phyloP scores from a whole-genome alignment of 2,888 invertebrate genomes.

The Polymixis lichenea region DNA sequence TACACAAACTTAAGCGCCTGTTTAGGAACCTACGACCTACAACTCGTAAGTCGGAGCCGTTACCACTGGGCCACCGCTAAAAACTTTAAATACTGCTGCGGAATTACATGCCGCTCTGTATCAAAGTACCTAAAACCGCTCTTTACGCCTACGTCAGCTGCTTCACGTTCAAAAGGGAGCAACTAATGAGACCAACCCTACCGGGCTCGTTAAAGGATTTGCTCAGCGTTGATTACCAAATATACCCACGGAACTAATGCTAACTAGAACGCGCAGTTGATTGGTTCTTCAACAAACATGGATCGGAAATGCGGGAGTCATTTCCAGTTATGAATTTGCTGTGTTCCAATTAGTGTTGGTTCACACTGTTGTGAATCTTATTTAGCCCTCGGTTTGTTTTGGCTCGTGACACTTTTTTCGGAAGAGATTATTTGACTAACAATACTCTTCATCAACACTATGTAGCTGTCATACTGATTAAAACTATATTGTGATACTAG shows the following conservation, averaged over 20 bases:
- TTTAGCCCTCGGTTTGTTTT: neutral
- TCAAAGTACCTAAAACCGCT: neutral
- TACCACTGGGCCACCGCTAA: too few relatives aligned
- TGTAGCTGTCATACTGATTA: neutral
- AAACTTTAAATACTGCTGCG: neutral
- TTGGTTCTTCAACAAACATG: conserved; percentile 46
- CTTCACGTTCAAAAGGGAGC: conserved; percentile 19
- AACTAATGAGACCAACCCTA: conserved; percentile 38
- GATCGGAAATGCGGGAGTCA: conserved; percentile 25
- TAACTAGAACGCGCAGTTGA: conserved; percentile 48
- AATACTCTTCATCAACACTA: neutral
- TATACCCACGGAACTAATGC: conserved; percentile 28
- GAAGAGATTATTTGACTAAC: neutral
- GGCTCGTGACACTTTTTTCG: neutral
- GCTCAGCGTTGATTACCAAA: conserved; percentile 42
- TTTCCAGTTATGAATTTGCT: conserved; percentile 43
- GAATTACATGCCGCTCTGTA: neutral
- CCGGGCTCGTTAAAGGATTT: conserved; percentile 41
- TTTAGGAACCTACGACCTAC: too few relatives aligned
- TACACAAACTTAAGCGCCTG: too few relatives aligned
- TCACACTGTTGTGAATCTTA: neutral
- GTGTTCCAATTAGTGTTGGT: conserved; percentile 27
- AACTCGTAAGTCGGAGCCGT: too few relatives aligned
- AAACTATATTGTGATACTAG: neutral
- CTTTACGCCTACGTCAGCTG: neutral